Percentiles rank a stretch among this genome's conserved stretches.
Conservation (phyloP, 2,113 vertebrate genomes). For the Labeo catla region DNA sequence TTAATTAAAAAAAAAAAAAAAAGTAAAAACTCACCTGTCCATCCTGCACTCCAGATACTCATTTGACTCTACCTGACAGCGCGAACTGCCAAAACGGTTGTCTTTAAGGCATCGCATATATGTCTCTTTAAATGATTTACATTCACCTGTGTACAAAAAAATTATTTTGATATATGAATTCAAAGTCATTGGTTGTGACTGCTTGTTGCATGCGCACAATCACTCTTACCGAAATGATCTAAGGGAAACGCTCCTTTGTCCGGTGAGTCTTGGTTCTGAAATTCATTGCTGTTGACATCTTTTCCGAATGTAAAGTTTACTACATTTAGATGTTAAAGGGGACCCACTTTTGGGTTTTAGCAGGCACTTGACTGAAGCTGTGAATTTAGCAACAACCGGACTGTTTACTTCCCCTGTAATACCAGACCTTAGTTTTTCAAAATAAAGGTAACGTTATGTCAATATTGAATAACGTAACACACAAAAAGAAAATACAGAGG, state of each 20-base stretch:
- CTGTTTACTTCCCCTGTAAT: background rate
- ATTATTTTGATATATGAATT: background rate
- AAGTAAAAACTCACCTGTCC: conserved; percentile 84
- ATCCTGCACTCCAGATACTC: conserved; percentile 92
- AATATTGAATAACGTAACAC: no score
- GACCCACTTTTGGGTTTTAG: background rate
- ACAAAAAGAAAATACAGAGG: no score
- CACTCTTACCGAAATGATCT: conserved; percentile 88
- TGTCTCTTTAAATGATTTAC: conserved; percentile 85
- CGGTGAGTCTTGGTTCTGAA: conserved; percentile 86
- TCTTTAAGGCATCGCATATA: conserved; percentile 88
- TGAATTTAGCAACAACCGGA: background rate
- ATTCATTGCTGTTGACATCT: conserved; percentile 94
- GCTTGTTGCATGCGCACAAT: background rate
- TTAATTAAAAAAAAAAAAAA: no score
- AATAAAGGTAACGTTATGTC: no score
- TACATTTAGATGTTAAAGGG: background rate
- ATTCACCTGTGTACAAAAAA: conserved; percentile 79
- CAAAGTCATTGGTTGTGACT: background rate
- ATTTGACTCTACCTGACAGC: conserved; percentile 85
- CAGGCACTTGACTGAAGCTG: background rate
- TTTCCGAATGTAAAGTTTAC: background rate
- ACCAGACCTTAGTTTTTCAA: no score
- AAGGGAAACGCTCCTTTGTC: conserved; percentile 94
- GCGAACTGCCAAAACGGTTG: conserved; percentile 81